Base-by-base conservation (phyloP, 2,113 vertebrate genomes). In the Percina caprodes region DNA sequence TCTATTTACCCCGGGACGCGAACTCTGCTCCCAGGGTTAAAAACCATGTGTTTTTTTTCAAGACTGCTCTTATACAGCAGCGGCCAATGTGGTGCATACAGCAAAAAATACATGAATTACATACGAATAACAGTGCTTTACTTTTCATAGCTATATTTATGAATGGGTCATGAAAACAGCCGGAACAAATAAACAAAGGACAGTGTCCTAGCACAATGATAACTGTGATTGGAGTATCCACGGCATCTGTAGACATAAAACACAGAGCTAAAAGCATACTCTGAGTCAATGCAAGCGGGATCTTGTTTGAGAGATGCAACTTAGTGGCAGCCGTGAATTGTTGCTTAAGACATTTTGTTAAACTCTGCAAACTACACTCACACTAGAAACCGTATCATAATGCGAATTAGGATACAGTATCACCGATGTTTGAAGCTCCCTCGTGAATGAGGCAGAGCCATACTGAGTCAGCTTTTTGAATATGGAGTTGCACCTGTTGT, bases 401-500 rank as follows among this genome's bases (percentile, higher is more conserved):
- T n/a, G 45, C 58, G 26, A 66, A n/a, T 26, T 26, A 48, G 8
- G 54, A 11, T 10, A 42, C 39, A 42, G n/a, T 42, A 65, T 72
- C 39, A 24, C 35, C 21, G 26, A 52, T 60, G 68, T 65, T 74
- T 63, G 67, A 75, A 69, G 79, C 63, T 68, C 21, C 74, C 49
- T 66, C 52, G 23, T 61, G 30, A 56, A 69, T 80, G 63, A 84
- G 66, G 56, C 71, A 58, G 19, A 65, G 19, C 39, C 23, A 18
- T 35, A 60, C 26, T 55, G 73, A 69, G 61, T 79, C 30, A 15
- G 13, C 23, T n/a, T 42, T 42, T 66, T 92, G 75, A 79, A 86
- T 85, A 90, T 90, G 84, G 42, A 91, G 88, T 56, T 65, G 51
- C 91, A 92, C 68, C 89, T 92, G 86, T 39, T 65, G 59, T 87